phyloP scores from a whole-genome alignment of 2,113 vertebrate species.

The Pelusios castaneus region DNA sequence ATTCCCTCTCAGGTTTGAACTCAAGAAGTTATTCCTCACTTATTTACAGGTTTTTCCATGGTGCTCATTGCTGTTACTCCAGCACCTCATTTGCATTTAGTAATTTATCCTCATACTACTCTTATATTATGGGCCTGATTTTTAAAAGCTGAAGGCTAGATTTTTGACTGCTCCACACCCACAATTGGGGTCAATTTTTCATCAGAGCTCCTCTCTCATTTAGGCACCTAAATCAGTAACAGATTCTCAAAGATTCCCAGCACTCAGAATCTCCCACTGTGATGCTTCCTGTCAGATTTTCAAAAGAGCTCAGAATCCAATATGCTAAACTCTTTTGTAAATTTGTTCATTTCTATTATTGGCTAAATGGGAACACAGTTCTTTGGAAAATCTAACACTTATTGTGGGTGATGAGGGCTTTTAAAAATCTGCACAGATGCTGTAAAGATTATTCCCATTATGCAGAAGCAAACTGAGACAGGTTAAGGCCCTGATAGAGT shows the following conservation, averaged over 20 bases:
- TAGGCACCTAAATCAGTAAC: background rate
- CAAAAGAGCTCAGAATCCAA: background rate
- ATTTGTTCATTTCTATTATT: background rate
- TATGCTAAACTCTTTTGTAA: background rate
- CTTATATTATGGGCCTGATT: background rate
- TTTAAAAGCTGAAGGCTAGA: slow-evolving; percentile 1
- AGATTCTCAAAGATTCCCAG: background rate
- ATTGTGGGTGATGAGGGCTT: slow-evolving; percentile 39
- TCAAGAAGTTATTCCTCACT: slow-evolving; percentile 3
- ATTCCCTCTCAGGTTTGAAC: slow-evolving; percentile 22
- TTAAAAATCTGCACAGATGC: background rate
- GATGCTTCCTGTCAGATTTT: background rate
- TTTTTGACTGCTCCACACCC: slow-evolving; percentile 23
- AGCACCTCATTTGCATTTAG: slow-evolving; percentile 15
- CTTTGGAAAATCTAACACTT: slow-evolving; percentile 32
- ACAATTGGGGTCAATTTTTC: slow-evolving; percentile 10
- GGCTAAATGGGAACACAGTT: background rate
- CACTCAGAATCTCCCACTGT: background rate
- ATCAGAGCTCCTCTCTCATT: background rate
- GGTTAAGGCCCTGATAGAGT: accelerated
- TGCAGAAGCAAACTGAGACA: background rate
- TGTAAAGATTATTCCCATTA: background rate
- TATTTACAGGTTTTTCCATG: slow-evolving; percentile 7
- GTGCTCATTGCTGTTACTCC: slow-evolving; percentile 9
- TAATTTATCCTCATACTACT: slow-evolving; percentile 22